Evolutionary conservation across 1,140 invertebrate species (phyloP).

Genomic region (Rhysida immarginata): DNA sequence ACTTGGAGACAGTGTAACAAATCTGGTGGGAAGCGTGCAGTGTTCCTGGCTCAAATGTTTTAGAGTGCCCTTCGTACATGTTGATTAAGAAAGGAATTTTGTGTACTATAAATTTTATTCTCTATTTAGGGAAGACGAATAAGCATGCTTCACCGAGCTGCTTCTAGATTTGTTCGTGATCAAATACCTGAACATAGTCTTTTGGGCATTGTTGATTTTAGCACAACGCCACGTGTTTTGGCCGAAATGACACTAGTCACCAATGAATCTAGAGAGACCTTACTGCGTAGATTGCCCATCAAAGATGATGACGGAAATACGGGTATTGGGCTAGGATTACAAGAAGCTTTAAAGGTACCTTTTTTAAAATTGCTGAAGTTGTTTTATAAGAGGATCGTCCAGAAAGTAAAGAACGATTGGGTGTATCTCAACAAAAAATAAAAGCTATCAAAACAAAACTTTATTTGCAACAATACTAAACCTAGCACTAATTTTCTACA

Average conservation of each 20-base stretch:
- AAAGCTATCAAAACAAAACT: neutral
- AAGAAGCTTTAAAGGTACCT: conserved; percentile 13
- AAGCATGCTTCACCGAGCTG: conserved; percentile 14
- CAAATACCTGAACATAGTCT: conserved; percentile 12
- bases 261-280: conserved; percentile 6
- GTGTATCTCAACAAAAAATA: neutral
- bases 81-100: neutral
- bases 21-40: no score
- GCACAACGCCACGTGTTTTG: conserved; percentile 13
- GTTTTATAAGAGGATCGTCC: neutral
- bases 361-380: neutral
- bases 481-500: neutral
- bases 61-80: neutral
- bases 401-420: neutral
- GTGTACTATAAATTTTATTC: neutral
- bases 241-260: conserved; percentile 13
- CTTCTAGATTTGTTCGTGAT: conserved; percentile 12
- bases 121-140: conserved; percentile 15
- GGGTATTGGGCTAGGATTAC: conserved; percentile 16
- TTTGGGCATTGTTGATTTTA: conserved; percentile 16
- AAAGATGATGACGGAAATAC: conserved; percentile 16
- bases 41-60: no score
- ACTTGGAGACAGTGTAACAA: no score
- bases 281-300: conserved; percentile 10
- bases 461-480: neutral